Evolutionary conservation across 2,797 vertebrate species (phyloP), one percentile per base, ranked within the genome.

Genomic region (Decapterus maruadsi): DNA sequence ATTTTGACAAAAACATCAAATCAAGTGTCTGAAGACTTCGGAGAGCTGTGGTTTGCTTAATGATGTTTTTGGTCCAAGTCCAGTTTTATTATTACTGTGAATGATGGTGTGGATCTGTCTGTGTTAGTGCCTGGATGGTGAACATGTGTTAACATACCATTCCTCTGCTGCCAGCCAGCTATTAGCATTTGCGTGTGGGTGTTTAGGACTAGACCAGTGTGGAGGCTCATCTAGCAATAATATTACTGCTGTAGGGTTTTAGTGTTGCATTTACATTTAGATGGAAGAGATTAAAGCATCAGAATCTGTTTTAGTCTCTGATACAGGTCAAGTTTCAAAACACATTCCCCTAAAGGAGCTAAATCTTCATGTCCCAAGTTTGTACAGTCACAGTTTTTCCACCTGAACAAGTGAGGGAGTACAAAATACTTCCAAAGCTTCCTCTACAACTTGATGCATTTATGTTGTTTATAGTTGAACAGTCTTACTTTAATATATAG

Each of bases 121-220:
- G n/a, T 26, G 2, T 31, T 55, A 58, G 29, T 43, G 13, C 56
- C 26, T 11, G 11, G 8, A 36, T 56, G 8, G 14, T 64, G 5
- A 81, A 56, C n/a, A 8, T n/a, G 40, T 45, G 38, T 71, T 13
- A 40, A 61, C 56, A 65, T 29, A 64, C 16, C 13, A 29, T 19
- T n/a, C n/a, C 29, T 56, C 54, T 31, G 26, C 54, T 31, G 54
- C 26, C 54, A 54, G 11, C 12, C 20, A 26, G 6, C 19, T 6
- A 38, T 14, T 62, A 22, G n/a, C 1, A 2, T 40, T 50, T 16
- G 3, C 34, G 0, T 22, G 55, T 71, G 38, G 9, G 26, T 48
- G 31, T 70, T 64, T 4, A 50, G 29, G 29, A 34, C 11, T 29
- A 20, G 19, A 10, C 34, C 51, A 26, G 50, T 0, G 19, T 29